Conservation (phyloP, 2,797 vertebrate species). For the Gadopsis bispinosus region DNA sequence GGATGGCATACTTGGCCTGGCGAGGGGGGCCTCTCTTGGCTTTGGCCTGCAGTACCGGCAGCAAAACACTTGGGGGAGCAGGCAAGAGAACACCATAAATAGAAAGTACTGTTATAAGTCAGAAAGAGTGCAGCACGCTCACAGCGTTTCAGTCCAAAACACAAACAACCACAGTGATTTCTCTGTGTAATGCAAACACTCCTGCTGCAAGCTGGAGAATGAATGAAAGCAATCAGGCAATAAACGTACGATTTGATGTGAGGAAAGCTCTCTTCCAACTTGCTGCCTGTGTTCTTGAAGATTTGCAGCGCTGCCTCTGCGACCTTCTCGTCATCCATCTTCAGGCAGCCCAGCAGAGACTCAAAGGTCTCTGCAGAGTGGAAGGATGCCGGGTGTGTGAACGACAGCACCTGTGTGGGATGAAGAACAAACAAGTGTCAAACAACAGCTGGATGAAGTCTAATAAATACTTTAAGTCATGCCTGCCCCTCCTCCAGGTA, state of each 20-base stretch:
- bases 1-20: slow-evolving; percentile 98
- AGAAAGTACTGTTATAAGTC: background rate
- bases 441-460: background rate
- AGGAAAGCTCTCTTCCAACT: slow-evolving; percentile 97
- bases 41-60: slow-evolving; percentile 97
- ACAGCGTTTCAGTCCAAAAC: background rate
- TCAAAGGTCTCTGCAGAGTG: slow-evolving; percentile 99
- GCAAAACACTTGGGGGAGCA: slow-evolving; percentile 88
- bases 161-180: background rate
- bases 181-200: background rate
- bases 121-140: background rate
- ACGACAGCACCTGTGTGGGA: slow-evolving; percentile 92
- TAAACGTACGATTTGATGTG: slow-evolving; percentile 96
- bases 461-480: too few relatives aligned
- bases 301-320: slow-evolving; percentile 98
- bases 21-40: slow-evolving; percentile 96
- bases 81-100: slow-evolving; percentile 18
- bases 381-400: slow-evolving; percentile 98
- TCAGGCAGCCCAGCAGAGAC: slow-evolving; percentile 95
- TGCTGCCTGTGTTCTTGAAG: slow-evolving; percentile 97
- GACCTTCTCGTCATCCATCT: slow-evolving; percentile 99
- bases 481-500: background rate
- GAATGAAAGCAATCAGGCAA: background rate
- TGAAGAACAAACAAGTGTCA: background rate
- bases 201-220: background rate